These are phyloP conservation scores for Netelia melanura DNA, from an alignment of 2,888 invertebrate genomes.

Conservation along the genomic window DNA sequence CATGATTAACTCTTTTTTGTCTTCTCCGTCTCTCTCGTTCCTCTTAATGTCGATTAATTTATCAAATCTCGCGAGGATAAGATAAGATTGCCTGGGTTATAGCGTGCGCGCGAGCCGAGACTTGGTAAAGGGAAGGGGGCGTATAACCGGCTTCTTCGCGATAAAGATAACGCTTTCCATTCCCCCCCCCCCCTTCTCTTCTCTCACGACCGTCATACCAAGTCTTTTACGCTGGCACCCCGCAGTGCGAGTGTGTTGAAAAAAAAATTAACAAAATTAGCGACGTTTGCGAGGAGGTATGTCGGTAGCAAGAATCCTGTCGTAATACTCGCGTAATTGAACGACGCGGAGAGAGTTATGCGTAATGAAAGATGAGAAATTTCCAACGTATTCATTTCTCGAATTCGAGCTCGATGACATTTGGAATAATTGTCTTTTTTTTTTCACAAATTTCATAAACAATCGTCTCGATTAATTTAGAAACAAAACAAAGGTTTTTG, in stretches of 20 bases:
- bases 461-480: neutral
- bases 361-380: constrained; percentile 23
- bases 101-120: neutral
- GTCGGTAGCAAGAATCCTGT: constrained; percentile 45
- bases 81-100: constrained; percentile 56
- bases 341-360: constrained; percentile 37
- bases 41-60: constrained; percentile 82
- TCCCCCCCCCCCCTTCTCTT: neutral
- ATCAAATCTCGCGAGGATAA: constrained; percentile 76
- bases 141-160: constrained; percentile 63
- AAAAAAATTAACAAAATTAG: constrained; percentile 13
- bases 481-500: neutral
- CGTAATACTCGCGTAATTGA: constrained; percentile 55
- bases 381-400: neutral
- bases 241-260: constrained; percentile 27
- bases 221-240: neutral
- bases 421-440: too few species aligned
- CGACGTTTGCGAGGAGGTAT: constrained; percentile 28
- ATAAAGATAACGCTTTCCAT: constrained; percentile 47
- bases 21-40: constrained; percentile 59
- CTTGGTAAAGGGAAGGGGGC: neutral
- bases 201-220: neutral
- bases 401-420: too few species aligned
- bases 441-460: neutral
- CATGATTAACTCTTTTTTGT: constrained; percentile 37